phyloP scores from a whole-genome alignment of 2,888 invertebrate genomes.

The Gortyna flavago region DNA sequence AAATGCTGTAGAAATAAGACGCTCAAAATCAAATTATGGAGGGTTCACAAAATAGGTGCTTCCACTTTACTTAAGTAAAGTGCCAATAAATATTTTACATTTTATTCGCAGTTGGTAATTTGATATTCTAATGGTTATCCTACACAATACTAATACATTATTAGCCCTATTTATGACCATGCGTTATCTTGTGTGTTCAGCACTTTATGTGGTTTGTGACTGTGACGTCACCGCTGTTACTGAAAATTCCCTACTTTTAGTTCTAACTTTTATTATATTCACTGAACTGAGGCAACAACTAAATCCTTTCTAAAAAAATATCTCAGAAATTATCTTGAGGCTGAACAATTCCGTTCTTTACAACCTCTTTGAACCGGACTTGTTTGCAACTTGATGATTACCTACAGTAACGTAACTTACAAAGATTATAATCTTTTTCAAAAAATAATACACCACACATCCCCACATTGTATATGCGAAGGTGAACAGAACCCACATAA shows the following conservation, averaged over 20 bases:
- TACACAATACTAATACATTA: slow-evolving; percentile 57
- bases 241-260: slow-evolving; percentile 38
- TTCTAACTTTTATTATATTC: slow-evolving; percentile 24
- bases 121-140: slow-evolving; percentile 61
- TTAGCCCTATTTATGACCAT: slow-evolving; percentile 58
- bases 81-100: slow-evolving; percentile 67
- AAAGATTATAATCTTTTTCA: slow-evolving; percentile 56
- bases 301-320: slow-evolving; percentile 40
- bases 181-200: slow-evolving; percentile 61
- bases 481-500: slow-evolving; percentile 74
- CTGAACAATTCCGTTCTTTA: slow-evolving; percentile 34
- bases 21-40: slow-evolving; percentile 58
- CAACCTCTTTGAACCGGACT: slow-evolving; percentile 10
- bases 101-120: slow-evolving; percentile 53
- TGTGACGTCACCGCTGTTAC: slow-evolving; percentile 51
- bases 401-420: slow-evolving; percentile 40
- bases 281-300: slow-evolving; percentile 19
- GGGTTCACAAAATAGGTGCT: slow-evolving; percentile 55
- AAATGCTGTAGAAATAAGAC: slow-evolving; percentile 49
- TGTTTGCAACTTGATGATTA: slow-evolving; percentile 37
- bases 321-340: slow-evolving; percentile 29
- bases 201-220: slow-evolving; percentile 39
- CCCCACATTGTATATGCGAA: slow-evolving; percentile 58
- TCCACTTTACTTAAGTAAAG: slow-evolving; percentile 67
- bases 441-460: slow-evolving; percentile 52